Conservation (phyloP, 2,113 vertebrate genomes). For the Micromys minutus region DNA sequence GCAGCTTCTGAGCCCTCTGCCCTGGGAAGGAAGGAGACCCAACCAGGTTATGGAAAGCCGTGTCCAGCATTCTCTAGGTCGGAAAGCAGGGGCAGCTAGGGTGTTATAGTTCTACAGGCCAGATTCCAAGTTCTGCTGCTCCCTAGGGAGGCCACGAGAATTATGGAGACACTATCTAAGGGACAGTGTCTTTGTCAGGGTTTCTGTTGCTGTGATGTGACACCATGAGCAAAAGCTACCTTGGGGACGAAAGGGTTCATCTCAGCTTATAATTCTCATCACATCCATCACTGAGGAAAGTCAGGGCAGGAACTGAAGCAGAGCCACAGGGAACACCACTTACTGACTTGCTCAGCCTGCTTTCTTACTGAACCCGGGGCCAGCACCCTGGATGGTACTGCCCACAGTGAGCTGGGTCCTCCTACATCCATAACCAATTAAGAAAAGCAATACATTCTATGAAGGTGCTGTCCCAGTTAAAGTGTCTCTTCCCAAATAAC, state of each 20-base stretch:
- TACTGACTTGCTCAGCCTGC: not conserved
- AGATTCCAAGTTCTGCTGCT: not conserved
- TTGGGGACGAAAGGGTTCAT: not conserved
- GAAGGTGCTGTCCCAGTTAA: not conserved
- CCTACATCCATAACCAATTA: not conserved
- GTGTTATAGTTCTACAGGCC: not conserved
- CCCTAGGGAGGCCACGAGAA: not conserved
- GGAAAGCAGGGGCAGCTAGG: not conserved
- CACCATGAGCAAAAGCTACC: not conserved
- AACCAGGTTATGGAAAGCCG: not conserved
- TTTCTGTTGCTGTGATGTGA: too few relatives aligned
- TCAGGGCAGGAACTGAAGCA: not conserved
- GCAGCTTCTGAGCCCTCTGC: slow-evolving; percentile 91
- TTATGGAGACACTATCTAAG: not conserved
- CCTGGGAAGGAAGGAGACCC: slow-evolving; percentile 80
- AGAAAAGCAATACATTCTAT: not conserved
- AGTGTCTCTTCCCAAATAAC: not conserved
- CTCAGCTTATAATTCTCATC: not conserved
- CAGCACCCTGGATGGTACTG: not conserved
- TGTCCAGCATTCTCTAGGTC: not conserved
- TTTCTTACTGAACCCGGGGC: not conserved
- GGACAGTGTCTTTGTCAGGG: not conserved
- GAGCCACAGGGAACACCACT: not conserved
- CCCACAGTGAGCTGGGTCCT: not conserved
- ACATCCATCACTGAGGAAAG: not conserved